Evolutionary conservation across 2,113 vertebrate genomes (phyloP), one percentile per base, ranked within the genome.

Genomic region (Chlorodrepanis virens): DNA sequence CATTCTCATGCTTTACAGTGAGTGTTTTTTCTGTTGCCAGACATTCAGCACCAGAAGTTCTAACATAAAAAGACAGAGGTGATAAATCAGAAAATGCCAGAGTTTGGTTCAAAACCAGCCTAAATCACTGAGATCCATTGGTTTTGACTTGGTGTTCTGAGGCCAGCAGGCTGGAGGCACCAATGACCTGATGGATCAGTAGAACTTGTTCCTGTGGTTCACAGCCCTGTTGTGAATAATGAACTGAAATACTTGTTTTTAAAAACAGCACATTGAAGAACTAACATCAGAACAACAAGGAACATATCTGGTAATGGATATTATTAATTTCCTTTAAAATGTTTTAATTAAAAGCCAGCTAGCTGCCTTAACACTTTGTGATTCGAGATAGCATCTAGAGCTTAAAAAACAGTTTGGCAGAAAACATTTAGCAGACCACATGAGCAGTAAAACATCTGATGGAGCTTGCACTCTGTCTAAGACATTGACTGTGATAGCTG

Each of bases 401-500:
- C 17, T 88, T 85, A 37, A 40, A 79, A 59, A 64, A 2, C 31
- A 90, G 17, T 44, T 87, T 84, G 42, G 40, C 84, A 93, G 70
- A 31, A 54, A 94, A 19, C 11, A 35, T 75, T 75, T n/a, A 65
- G 42, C 28, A 90, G 84, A 44, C 37, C 25, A 47, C 29, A 22
- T 0, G 25, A 64, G 56, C 27, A 77, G 13, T 53, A 75, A 74
- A 83, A 89, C 31, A 42, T 50, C 5, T 56, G 64, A 71, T 3
- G 28, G 67, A 79, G 35, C 44, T 63, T 70, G 85, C 56, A 33
- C 74, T 83, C 59, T 94, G 67, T 42, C 61, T 74, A 90, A 94
- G 80, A 87, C 85, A 33, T 81, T 44, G 74, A 81, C 72, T 93
- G 69, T 20, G 24, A 39, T n/a, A 94, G 72, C 71, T 94, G 93